phyloP scores from a whole-genome alignment of 1,140 invertebrate species.

The Ips nitidus region DNA sequence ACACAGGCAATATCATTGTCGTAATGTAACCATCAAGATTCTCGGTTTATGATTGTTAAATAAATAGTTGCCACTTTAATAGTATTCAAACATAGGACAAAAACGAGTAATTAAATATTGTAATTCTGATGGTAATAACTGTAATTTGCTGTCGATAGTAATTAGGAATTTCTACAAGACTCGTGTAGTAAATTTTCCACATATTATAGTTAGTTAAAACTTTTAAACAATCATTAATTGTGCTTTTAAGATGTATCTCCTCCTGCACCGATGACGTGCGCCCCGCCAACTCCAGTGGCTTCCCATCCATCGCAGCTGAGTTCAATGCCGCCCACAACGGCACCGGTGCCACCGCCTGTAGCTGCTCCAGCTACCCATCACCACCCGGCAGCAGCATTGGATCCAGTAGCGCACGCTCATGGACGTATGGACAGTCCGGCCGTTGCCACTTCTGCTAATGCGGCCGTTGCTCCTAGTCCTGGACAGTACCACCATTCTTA shows the following conservation, averaged over 20 bases:
- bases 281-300: slow-evolving; percentile 28
- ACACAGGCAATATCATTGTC: not conserved
- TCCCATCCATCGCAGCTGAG: slow-evolving; percentile 34
- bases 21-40: not conserved
- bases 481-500: slow-evolving; percentile 56
- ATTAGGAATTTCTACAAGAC: slow-evolving; percentile 2
- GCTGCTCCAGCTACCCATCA: slow-evolving; percentile 49
- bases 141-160: slow-evolving; percentile 6
- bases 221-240: not conserved
- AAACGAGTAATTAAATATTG: slow-evolving; percentile 8
- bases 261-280: slow-evolving; percentile 19
- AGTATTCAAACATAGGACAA: not conserved
- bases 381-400: slow-evolving; percentile 44
- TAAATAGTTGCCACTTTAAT: not conserved
- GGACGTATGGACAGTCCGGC: slow-evolving; percentile 53
- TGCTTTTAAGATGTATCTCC: slow-evolving; percentile 10
- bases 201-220: too few species aligned
- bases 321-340: slow-evolving; percentile 41
- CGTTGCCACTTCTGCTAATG: slow-evolving; percentile 52
- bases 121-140: slow-evolving; percentile 5
- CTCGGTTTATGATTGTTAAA: too few species aligned
- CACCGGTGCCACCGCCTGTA: slow-evolving; percentile 47
- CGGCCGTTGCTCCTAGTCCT: slow-evolving; percentile 54
- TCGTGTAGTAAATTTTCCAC: not conserved
- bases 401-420: slow-evolving; percentile 40